Evolutionary conservation across 1,140 invertebrate species (phyloP).

Genomic region (Plectrocnemia conspersa): DNA sequence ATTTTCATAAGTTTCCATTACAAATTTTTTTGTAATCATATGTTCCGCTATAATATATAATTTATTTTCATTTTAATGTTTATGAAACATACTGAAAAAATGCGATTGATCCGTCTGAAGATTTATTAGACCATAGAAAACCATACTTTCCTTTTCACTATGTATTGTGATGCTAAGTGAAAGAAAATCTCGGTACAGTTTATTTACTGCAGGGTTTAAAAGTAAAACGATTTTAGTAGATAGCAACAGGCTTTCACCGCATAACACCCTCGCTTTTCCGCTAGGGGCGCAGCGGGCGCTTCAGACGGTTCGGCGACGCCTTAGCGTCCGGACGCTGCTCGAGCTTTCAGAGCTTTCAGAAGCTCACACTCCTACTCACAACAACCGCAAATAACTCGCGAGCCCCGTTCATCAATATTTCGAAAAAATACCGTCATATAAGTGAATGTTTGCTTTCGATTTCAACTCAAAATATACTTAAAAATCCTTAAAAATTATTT

Average conservation of each 20-base stretch:
- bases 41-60: no score
- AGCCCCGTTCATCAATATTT: neutral
- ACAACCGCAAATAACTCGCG: neutral
- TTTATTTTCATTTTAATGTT: no score
- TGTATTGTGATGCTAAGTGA: no score
- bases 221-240: no score
- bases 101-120: no score
- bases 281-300: slow-evolving; percentile 8
- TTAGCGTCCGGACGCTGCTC: slow-evolving; percentile 26
- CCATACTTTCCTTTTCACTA: no score
- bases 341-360: slow-evolving; percentile 15
- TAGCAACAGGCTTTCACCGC: slow-evolving; percentile 16
- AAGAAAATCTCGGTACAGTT: no score
- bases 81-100: no score
- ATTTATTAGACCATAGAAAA: no score
- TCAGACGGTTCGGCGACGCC: slow-evolving; percentile 32
- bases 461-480: neutral
- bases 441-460: neutral
- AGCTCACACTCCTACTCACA: neutral
- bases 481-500: slow-evolving; percentile 2
- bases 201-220: no score
- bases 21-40: no score
- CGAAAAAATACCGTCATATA: neutral
- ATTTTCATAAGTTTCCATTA: no score
- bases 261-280: neutral